Percentiles rank a stretch among this genome's conserved stretches.
Conservation (phyloP, 1,140 invertebrate genomes). For the Neocloeon triangulifer region DNA sequence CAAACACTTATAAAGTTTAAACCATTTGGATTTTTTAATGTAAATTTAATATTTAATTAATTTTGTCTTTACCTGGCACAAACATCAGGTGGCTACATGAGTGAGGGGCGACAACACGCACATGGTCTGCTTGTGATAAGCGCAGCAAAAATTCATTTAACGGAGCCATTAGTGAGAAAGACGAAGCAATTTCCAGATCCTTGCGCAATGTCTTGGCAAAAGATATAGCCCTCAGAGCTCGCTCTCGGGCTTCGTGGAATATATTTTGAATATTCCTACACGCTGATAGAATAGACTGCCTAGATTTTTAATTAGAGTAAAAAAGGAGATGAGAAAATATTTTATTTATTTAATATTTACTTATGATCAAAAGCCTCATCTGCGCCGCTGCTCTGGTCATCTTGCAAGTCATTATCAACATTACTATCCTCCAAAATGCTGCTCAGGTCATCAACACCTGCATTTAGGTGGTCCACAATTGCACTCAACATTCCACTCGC, state of each 20-base stretch:
- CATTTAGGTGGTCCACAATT: conserved; percentile 24
- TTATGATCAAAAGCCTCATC: neutral
- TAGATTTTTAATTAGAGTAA: too few species aligned
- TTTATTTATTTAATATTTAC: neutral
- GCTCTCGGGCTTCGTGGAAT: conserved; percentile 56
- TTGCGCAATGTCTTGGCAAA: conserved; percentile 55
- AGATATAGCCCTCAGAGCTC: conserved; percentile 48
- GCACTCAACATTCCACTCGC: conserved; percentile 24
- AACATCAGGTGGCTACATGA: conserved; percentile 21
- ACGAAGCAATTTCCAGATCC: conserved; percentile 34
- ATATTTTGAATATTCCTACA: conserved; percentile 56
- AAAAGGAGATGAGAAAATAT: neutral
- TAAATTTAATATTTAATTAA: too few species aligned
- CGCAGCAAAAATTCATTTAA: conserved; percentile 16
- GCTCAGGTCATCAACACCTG: conserved; percentile 22
- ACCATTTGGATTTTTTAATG: too few species aligned
- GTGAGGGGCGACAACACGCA: conserved; percentile 17
- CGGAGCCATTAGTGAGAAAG: conserved; percentile 18
- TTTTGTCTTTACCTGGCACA: conserved; percentile 18
- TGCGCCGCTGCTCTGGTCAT: neutral
- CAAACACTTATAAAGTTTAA: too few species aligned
- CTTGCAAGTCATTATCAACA: conserved; percentile 2
- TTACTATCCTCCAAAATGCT: conserved; percentile 1
- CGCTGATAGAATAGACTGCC: conserved; percentile 37
- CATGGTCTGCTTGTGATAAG: conserved; percentile 18